Base-by-base conservation (phyloP, 1,140 invertebrate species). In the Calliopsis andreniformis region DNA sequence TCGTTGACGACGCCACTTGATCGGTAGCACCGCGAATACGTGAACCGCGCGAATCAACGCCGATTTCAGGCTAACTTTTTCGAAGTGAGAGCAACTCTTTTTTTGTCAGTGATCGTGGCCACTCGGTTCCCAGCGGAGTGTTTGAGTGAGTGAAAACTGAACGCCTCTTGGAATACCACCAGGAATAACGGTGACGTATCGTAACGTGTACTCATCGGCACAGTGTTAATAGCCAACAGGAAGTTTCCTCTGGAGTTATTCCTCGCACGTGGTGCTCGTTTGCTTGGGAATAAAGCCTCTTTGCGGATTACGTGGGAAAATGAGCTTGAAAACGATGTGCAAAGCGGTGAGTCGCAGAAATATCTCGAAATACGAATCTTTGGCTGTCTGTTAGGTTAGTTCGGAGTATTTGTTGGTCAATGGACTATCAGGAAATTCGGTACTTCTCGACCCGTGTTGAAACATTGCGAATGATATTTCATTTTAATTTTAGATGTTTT, bases 181-280 rank as follows among this genome's bases (percentile, higher is more conserved):
- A 42, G 64, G 81, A 80, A 82, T 82, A 82, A 63, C 80, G 66
- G 72, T 82, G 80, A 82, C 78, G 61, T 76, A 43, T 39, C 25
- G 14, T 25, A 23, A 14, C 42, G 39, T 18, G 3, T 14, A 25
- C 16, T 16, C 0, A 49, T n/a, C 63, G 49, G 14, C 16, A 20
- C 8, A 14, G 32, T 18, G 55, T 1, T 6, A 49, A 23, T 39
- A 51, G 7, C 1, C 18, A 0, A 35, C 14, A 47, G 23, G 35
- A 28, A 16, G 0, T 39, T 56, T 62, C 14, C 8, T 3, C 8
- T 14, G 8, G 5, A 49, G 8, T 42, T 32, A n/a, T n/a, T n/a
- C n/a, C n/a, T n/a, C 12, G n/a, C 16, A 16, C n/a, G 58, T 42
- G 75, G 42, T 70, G 58, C 35, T 62, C 20, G n/a, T n/a, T 30